These are phyloP conservation scores for Idris sp. DNA, from an alignment of 1,140 invertebrate genomes.

Conservation along the genomic window DNA sequence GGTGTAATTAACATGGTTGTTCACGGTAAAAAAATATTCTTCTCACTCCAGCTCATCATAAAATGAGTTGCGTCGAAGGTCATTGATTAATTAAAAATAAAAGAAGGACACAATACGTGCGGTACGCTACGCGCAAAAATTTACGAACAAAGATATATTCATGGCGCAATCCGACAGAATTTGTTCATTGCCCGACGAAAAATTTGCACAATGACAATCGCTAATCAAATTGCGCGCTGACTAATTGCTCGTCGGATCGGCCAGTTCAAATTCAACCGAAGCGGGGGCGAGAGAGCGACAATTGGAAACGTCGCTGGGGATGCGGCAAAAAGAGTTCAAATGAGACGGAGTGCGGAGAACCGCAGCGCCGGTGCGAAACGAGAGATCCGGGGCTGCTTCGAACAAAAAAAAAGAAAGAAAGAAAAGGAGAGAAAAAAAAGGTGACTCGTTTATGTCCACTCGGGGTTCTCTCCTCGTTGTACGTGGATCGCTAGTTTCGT, in stretches of 20 bases:
- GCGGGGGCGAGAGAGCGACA: conserved; percentile 63
- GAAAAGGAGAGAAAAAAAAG: too few species aligned
- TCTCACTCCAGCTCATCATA: too few species aligned
- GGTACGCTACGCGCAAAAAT: conserved; percentile 30
- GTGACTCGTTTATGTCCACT: conserved; percentile 43
- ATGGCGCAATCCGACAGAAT: conserved; percentile 48
- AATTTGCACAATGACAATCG: conserved; percentile 72
- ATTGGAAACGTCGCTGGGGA: conserved; percentile 70
- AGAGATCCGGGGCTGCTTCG: conserved; percentile 7
- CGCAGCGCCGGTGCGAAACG: conserved; percentile 22
- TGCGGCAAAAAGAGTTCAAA: conserved; percentile 14
- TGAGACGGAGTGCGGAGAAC: conserved; percentile 19
- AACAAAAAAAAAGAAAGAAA: too few species aligned
- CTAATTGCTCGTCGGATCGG: conserved; percentile 73
- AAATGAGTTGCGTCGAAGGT: conserved; percentile 4
- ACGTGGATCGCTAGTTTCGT: conserved; percentile 42
- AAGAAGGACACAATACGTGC: conserved; percentile 14
- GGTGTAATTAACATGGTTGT: conserved; percentile 36
- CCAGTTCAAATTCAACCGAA: conserved; percentile 68
- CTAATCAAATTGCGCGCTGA: conserved; percentile 72
- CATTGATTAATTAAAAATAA: conserved; percentile 49
- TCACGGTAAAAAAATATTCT: conserved; percentile 22
- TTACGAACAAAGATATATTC: conserved; percentile 32
- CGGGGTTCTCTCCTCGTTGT: conserved; percentile 24
- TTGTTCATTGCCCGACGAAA: conserved; percentile 49